Evolutionary conservation across 2,797 vertebrate species (phyloP).

Genomic region (Merluccius polli): DNA sequence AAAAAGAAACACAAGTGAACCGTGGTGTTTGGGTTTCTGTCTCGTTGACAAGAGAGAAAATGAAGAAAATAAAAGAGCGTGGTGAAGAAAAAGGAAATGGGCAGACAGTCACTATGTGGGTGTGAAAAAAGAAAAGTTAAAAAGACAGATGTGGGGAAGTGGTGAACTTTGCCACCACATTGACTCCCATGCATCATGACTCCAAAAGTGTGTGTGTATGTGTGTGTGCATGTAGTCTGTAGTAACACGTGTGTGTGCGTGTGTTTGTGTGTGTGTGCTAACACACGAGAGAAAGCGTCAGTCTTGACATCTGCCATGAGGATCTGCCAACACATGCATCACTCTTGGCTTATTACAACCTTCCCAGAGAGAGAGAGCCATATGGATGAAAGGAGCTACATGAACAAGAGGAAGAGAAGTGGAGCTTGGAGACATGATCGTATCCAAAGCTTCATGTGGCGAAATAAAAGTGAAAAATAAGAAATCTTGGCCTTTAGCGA

Average conservation of each 20-base stretch:
- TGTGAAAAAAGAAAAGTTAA: slow-evolving; percentile 30
- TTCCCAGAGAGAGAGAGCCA: slow-evolving; percentile 19
- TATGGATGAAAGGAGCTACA: slow-evolving; percentile 18
- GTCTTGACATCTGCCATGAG: slow-evolving; percentile 51
- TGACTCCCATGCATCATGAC: slow-evolving; percentile 20
- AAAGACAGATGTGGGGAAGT: slow-evolving; percentile 53
- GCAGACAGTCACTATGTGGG: slow-evolving; percentile 39
- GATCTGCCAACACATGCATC: slow-evolving; percentile 58
- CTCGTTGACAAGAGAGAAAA: slow-evolving; percentile 20
- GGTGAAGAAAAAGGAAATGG: slow-evolving; percentile 26
- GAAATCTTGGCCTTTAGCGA: not conserved
- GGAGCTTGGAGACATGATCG: not conserved
- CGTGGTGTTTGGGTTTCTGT: not conserved
- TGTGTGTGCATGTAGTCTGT: slow-evolving; percentile 15
- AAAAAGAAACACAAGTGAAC: not conserved
- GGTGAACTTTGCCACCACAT: slow-evolving; percentile 48
- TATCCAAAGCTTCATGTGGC: not conserved
- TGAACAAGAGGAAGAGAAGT: not conserved
- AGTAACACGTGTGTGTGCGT: slow-evolving; percentile 17
- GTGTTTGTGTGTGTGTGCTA: slow-evolving; percentile 35
- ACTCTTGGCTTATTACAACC: slow-evolving; percentile 46
- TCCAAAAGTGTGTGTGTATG: slow-evolving; percentile 42
- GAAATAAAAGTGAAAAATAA: not conserved
- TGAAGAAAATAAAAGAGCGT: slow-evolving; percentile 12
- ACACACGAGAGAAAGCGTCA: slow-evolving; percentile 30